A percentile compares a stretch with the other conserved stretches of the same genome.
These are phyloP conservation scores for Psophia crepitans DNA, from an alignment of 2,113 vertebrate species.

Conservation along the genomic window DNA sequence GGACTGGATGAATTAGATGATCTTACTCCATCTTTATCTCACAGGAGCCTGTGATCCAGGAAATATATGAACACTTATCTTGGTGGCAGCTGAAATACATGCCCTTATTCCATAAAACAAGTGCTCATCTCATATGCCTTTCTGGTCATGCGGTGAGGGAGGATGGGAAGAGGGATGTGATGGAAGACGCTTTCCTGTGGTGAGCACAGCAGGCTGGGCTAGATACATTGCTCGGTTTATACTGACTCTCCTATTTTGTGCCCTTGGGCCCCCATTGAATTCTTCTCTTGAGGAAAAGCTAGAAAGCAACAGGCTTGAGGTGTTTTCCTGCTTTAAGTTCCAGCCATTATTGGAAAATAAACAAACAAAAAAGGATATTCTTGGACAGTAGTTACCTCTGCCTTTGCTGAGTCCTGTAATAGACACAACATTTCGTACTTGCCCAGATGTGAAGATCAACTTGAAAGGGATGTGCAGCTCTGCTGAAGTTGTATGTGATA, in stretches of 20 bases:
- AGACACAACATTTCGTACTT: neutral
- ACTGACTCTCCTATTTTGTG: neutral
- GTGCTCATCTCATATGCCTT: neutral
- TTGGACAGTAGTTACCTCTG: neutral
- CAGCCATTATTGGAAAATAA: neutral
- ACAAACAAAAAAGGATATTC: neutral
- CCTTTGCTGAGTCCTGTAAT: neutral
- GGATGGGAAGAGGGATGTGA: neutral
- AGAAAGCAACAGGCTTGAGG: neutral
- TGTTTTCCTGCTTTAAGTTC: neutral
- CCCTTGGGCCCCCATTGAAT: neutral
- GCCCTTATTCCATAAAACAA: neutral
- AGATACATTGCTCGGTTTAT: neutral
- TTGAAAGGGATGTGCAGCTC: neutral
- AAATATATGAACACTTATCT: neutral
- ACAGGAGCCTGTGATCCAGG: neutral
- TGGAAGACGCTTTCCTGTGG: neutral
- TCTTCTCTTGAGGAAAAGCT: neutral
- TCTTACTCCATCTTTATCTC: neutral
- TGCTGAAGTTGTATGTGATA: neutral
- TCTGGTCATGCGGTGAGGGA: rapidly evolving
- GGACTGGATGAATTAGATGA: neutral
- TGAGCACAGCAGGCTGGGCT: neutral
- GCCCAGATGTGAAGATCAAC: neutral
- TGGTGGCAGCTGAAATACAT: neutral